A percentile compares a stretch with the other conserved stretches of the same genome.
Evolutionary conservation across 2,888 invertebrate genomes (phyloP).

Genomic region (Hyalella azteca): DNA sequence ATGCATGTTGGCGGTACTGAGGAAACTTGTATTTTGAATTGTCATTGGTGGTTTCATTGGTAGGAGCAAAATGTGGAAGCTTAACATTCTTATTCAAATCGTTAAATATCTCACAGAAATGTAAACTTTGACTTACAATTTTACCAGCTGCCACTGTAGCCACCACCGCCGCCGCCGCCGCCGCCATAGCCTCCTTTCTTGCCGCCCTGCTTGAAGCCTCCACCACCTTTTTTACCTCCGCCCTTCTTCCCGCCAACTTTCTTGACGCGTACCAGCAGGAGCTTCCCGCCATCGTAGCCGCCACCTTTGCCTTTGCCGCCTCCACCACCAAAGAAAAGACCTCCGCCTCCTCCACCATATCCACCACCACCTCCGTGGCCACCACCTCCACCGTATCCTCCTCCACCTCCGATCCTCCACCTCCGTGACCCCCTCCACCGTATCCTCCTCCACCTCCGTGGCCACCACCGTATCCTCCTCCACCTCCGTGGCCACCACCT

Average conservation of each 20-base stretch:
- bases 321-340: not conserved
- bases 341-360: slow-evolving; percentile 2
- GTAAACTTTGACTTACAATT: too few species aligned
- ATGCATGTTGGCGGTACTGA: too few species aligned
- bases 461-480: slow-evolving; percentile 6
- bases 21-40: too few species aligned
- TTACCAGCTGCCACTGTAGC: not conserved
- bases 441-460: not conserved
- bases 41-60: too few species aligned
- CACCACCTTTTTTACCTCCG: not conserved
- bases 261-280: slow-evolving; percentile 13
- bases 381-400: too few species aligned
- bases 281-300: not conserved
- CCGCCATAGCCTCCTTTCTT: slow-evolving; percentile 17
- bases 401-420: not conserved
- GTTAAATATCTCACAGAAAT: too few species aligned
- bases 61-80: too few species aligned
- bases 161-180: slow-evolving; percentile 12
- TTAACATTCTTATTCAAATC: too few species aligned
- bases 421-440: not conserved
- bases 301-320: not conserved
- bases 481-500: not conserved
- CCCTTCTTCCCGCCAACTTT: not conserved
- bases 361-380: slow-evolving; percentile 19
- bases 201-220: not conserved